Conservation (phyloP, 2,797 vertebrate species). For the Acomys russatus region DNA sequence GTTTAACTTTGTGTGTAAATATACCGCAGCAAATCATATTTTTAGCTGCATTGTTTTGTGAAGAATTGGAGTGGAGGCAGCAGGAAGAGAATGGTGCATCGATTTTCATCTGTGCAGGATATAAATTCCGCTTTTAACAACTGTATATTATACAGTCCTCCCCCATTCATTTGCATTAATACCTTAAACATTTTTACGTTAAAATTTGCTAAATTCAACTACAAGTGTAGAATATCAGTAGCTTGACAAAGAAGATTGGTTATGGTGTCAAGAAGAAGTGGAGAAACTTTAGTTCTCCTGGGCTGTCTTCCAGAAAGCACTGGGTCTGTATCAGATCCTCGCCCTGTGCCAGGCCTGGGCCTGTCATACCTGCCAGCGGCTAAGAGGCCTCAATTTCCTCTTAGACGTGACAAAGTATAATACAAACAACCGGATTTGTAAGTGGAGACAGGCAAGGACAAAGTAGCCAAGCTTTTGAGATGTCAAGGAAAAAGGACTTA, state of each 20-base stretch:
- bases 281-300: neutral
- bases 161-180: neutral
- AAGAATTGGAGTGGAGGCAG: neutral
- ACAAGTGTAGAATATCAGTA: constrained; percentile 25
- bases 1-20: constrained; percentile 68
- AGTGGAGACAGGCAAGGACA: constrained; percentile 50
- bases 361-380: neutral
- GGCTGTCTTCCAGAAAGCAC: neutral
- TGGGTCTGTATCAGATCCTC: neutral
- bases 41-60: neutral
- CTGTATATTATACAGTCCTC: neutral
- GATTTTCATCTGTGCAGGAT: neutral
- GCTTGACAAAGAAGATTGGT: neutral
- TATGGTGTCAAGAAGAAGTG: neutral
- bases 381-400: neutral
- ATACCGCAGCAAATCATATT: constrained; percentile 48
- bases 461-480: neutral
- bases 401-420: constrained; percentile 25
- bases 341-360: neutral
- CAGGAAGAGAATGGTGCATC: neutral
- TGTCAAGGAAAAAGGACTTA: neutral
- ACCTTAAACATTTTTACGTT: constrained; percentile 58
- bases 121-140: constrained; percentile 9
- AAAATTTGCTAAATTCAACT: constrained; percentile 49
- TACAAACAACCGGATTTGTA: neutral